Evolutionary conservation across 92 coral and sea anemone genomes (phyloP).

Genomic region (Ricordea florida): DNA sequence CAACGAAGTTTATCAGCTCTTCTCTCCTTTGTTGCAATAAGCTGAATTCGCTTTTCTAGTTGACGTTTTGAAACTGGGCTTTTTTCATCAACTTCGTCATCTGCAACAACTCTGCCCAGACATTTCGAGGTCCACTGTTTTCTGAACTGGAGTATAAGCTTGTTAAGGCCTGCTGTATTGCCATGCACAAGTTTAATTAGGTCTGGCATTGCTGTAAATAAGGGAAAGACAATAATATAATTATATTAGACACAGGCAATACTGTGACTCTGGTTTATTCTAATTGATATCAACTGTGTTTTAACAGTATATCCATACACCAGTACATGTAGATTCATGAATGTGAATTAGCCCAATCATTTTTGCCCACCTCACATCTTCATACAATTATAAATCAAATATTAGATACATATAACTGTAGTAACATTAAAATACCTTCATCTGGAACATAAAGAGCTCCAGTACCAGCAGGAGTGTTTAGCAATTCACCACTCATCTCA

Average conservation of each 20-base stretch:
- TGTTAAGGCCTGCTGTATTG: constrained; percentile 76
- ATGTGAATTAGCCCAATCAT: no score
- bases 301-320: no score
- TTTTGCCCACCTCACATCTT: no score
- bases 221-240: not conserved
- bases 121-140: constrained; percentile 85
- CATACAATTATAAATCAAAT: no score
- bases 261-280: no score
- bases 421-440: constrained; percentile 84
- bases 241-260: no score
- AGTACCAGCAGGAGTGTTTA: constrained; percentile 9
- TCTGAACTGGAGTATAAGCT: constrained; percentile 73
- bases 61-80: constrained; percentile 92
- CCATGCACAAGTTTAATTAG: constrained; percentile 86
- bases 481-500: not conserved
- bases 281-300: no score
- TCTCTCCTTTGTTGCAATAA: constrained; percentile 87
- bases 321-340: no score
- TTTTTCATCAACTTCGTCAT: constrained; percentile 63
- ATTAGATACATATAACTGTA: no score
- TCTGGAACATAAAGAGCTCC: constrained; percentile 92
- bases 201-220: constrained; percentile 83
- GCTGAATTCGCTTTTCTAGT: constrained; percentile 77
- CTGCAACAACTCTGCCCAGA: constrained; percentile 36
- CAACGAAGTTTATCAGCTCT: constrained; percentile 78